Evolutionary conservation across 2,888 invertebrate species (phyloP).

Genomic region (Herminia tarsipennalis): DNA sequence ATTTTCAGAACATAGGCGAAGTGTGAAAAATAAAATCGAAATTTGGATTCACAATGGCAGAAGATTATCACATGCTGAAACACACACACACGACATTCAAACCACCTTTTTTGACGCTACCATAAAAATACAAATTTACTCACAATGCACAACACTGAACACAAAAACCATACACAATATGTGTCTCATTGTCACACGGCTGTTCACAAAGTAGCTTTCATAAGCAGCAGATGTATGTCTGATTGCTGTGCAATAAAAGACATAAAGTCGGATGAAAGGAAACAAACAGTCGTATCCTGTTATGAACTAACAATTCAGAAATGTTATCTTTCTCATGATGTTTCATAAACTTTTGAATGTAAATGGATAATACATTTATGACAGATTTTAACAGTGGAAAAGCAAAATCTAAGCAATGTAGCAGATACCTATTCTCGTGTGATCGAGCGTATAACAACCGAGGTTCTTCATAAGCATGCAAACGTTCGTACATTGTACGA

Average conservation of each 20-base stretch:
- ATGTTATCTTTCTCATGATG: conserved; percentile 3
- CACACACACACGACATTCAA: no score
- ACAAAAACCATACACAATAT: not conserved
- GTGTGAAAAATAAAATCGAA: no score
- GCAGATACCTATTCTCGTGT: no score
- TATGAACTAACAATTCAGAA: conserved; percentile 14
- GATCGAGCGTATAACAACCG: no score
- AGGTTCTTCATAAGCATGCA: no score
- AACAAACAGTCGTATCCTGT: conserved; percentile 30
- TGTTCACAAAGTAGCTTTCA: not conserved
- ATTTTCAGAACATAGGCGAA: no score
- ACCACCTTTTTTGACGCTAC: no score
- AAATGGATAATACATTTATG: conserved; percentile 1
- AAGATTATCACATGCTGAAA: no score
- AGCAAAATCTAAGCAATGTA: no score
- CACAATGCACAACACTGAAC: conserved; percentile 2
- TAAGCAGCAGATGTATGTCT: not conserved
- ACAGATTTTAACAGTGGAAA: not conserved
- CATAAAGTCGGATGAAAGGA: not conserved
- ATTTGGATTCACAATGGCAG: no score
- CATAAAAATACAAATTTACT: not conserved
- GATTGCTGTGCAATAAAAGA: not conserved
- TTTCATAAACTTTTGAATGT: conserved; percentile 8
- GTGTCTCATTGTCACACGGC: not conserved
- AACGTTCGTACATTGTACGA: no score